Percentiles rank a stretch among this genome's conserved stretches.
These are phyloP conservation scores for Alethe diademata DNA, from an alignment of 2,113 vertebrate species.

Conservation along the genomic window DNA sequence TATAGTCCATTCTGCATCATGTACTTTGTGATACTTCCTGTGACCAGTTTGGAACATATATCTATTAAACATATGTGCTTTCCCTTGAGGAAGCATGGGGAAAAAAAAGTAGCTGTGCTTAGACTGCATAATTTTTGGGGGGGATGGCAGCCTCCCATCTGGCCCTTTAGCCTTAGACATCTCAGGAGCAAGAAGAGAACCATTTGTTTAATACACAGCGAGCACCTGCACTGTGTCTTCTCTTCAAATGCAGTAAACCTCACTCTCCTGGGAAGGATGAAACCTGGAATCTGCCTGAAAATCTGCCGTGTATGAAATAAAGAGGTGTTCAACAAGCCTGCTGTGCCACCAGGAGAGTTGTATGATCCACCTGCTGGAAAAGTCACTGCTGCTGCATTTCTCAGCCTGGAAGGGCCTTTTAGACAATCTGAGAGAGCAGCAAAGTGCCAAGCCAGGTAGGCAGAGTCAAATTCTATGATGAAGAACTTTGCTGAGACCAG, in stretches of 20 bases:
- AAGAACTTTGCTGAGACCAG: neutral
- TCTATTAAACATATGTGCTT: neutral
- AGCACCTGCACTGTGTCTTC: neutral
- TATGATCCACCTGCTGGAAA: neutral
- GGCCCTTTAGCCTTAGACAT: neutral
- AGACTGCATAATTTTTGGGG: neutral
- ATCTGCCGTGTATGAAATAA: neutral
- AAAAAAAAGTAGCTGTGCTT: neutral
- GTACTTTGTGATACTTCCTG: neutral
- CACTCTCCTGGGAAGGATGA: neutral
- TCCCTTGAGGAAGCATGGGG: neutral
- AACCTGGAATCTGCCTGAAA: neutral
- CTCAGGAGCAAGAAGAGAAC: neutral
- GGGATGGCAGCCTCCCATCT: neutral
- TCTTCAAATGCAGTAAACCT: neutral
- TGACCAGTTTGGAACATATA: neutral
- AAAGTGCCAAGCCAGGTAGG: neutral
- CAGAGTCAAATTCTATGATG: neutral
- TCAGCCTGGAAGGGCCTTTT: neutral
- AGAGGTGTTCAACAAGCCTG: neutral
- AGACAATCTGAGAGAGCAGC: neutral
- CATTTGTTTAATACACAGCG: neutral
- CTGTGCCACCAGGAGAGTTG: neutral
- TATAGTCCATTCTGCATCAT: neutral
- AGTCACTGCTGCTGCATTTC: neutral